A percentile compares a stretch with the other conserved stretches of the same genome.
phyloP scores from a whole-genome alignment of 1,140 invertebrate genomes.

The Aleiodes sp. region DNA sequence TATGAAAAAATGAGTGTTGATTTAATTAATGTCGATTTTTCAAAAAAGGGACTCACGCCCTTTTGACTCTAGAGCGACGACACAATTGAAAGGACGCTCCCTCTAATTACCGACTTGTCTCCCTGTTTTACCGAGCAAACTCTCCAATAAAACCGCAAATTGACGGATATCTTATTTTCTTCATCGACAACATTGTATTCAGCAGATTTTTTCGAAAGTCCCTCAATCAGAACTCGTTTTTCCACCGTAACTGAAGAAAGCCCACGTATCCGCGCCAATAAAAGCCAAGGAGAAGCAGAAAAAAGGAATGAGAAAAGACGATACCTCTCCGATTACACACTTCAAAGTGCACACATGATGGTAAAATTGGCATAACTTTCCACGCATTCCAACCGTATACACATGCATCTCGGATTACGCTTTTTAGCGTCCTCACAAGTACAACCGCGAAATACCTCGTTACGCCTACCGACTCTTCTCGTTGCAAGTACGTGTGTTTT shows the following conservation, averaged over 20 bases:
- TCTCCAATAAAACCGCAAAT: not conserved
- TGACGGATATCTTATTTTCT: not conserved
- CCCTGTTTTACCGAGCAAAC: too few species aligned
- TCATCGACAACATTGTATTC: not conserved
- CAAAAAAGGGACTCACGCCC: too few species aligned
- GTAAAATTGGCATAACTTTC: slow-evolving; percentile 23
- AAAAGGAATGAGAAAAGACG: not conserved
- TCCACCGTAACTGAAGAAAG: not conserved
- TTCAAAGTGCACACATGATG: slow-evolving; percentile 6
- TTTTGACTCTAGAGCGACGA: too few species aligned
- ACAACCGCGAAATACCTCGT: slow-evolving; percentile 32
- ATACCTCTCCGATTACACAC: slow-evolving; percentile 12
- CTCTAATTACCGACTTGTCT: too few species aligned
- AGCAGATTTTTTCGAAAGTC: not conserved
- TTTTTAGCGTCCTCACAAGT: slow-evolving; percentile 24
- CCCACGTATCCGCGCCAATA: not conserved
- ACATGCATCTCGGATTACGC: slow-evolving; percentile 25
- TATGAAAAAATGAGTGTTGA: too few species aligned
- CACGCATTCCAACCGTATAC: slow-evolving; percentile 11
- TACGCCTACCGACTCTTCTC: slow-evolving; percentile 26
- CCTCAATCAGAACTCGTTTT: not conserved
- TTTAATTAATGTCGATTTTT: too few species aligned
- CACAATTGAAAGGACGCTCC: too few species aligned
- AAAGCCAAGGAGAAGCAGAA: not conserved
- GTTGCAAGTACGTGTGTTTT: slow-evolving; percentile 4